These are phyloP conservation scores for Lagopus muta DNA, from an alignment of 2,113 vertebrate species.

Conservation along the genomic window DNA sequence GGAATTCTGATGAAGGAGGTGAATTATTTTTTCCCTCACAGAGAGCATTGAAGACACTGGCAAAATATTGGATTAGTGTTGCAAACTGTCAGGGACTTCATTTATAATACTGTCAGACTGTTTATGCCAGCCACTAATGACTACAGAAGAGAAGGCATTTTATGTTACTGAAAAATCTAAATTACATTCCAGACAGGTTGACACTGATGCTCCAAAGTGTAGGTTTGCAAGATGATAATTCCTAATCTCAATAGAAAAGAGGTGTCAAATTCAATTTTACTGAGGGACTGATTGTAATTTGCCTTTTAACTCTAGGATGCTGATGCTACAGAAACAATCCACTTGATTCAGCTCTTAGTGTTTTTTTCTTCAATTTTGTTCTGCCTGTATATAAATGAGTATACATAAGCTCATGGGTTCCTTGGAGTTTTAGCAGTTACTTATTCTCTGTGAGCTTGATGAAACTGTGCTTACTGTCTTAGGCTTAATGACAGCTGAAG, in stretches of 20 bases:
- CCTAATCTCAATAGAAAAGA: slow-evolving; percentile 68
- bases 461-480: not conserved
- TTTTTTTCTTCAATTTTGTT: slow-evolving; percentile 2
- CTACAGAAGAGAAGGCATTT: slow-evolving; percentile 41
- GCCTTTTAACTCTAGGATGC: slow-evolving; percentile 36
- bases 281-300: slow-evolving; percentile 56
- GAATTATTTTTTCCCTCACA: not conserved
- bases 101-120: slow-evolving; percentile 51
- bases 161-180: slow-evolving; percentile 58
- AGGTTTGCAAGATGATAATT: slow-evolving; percentile 67
- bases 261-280: slow-evolving; percentile 69
- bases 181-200: slow-evolving; percentile 65
- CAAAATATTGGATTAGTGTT: slow-evolving; percentile 24
- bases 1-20: not conserved
- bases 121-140: slow-evolving; percentile 64
- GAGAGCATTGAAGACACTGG: not conserved
- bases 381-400: not conserved
- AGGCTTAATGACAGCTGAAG: no score
- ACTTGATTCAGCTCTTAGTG: not conserved
- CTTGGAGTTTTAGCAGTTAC: not conserved
- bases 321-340: slow-evolving; percentile 21
- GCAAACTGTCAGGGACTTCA: slow-evolving; percentile 11
- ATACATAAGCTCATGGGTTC: not conserved
- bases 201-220: slow-evolving; percentile 49
- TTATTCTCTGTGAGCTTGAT: not conserved